A percentile compares a stretch with the other conserved stretches of the same genome.
phyloP scores from a whole-genome alignment of 2,113 vertebrate genomes.

The Mobula birostris region DNA sequence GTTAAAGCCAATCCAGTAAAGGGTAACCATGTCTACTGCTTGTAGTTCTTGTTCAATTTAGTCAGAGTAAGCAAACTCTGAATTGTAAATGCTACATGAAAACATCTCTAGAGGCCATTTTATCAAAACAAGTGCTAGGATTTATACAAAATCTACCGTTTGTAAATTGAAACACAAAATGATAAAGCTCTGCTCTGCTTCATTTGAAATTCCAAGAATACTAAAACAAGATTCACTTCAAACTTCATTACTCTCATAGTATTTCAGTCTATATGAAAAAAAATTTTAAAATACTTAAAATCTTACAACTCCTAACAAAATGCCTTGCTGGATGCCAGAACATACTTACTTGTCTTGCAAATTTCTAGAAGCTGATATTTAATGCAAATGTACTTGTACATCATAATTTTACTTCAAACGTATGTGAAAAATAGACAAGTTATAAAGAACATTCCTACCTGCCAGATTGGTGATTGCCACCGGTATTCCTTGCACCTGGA shows the following conservation, averaged over 20 bases:
- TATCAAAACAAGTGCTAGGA: background rate
- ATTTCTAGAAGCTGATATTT: background rate
- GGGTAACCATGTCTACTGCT: background rate
- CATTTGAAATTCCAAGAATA: background rate
- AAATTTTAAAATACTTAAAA: no score
- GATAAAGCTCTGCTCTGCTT: background rate
- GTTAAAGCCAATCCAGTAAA: background rate
- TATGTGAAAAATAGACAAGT: background rate
- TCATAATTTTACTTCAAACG: background rate
- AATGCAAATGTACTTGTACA: background rate
- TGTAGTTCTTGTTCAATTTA: no score
- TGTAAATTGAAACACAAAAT: background rate
- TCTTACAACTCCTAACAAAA: background rate
- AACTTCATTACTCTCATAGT: background rate
- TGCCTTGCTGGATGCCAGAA: background rate
- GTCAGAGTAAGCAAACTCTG: background rate
- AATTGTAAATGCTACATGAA: background rate
- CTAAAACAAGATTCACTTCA: background rate
- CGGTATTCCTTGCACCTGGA: constrained; percentile 92
- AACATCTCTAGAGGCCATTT: background rate
- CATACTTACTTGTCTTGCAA: background rate
- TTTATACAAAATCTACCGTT: background rate
- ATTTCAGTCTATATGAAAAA: background rate
- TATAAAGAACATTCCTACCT: constrained; percentile 55
- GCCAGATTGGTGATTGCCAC: constrained; percentile 93